A percentile compares a stretch with the other conserved stretches of the same genome.
Conservation (phyloP, 2,888 invertebrate species). For the Tinea pellionella region DNA sequence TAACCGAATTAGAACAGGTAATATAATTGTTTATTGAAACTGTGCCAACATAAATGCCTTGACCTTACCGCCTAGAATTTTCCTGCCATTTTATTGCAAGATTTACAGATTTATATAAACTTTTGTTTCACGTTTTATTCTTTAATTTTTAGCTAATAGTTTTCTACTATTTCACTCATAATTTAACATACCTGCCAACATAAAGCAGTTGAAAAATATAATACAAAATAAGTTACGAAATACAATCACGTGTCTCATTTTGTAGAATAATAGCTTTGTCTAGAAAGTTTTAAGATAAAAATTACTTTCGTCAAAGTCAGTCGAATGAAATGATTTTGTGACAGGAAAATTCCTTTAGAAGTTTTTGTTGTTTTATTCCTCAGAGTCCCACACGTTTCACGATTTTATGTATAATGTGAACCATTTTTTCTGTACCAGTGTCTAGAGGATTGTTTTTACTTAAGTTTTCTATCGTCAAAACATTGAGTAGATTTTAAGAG, state of each 20-base stretch:
- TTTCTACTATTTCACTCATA: too few relatives aligned
- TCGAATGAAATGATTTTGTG: neutral
- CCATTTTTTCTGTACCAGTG: neutral
- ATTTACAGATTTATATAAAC: too few relatives aligned
- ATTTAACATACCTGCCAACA: too few relatives aligned
- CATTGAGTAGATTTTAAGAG: neutral
- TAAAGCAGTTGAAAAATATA: too few relatives aligned
- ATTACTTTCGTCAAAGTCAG: neutral
- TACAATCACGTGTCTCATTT: neutral
- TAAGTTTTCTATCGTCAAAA: neutral
- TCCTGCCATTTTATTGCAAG: neutral
- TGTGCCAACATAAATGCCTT: neutral
- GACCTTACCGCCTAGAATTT: neutral
- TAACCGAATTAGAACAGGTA: conserved; percentile 5
- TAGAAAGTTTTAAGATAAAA: neutral
- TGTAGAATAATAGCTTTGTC: neutral
- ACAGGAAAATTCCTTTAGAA: neutral
- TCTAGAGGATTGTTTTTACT: neutral
- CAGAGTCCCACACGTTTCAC: neutral
- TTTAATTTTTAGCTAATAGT: too few relatives aligned
- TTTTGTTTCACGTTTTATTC: too few relatives aligned
- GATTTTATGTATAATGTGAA: neutral
- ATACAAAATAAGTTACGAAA: too few relatives aligned
- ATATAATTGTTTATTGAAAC: conserved; percentile 4
- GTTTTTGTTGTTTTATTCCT: neutral